phyloP scores from a whole-genome alignment of 2,113 vertebrate genomes.

The Hyperopisus bebe region DNA sequence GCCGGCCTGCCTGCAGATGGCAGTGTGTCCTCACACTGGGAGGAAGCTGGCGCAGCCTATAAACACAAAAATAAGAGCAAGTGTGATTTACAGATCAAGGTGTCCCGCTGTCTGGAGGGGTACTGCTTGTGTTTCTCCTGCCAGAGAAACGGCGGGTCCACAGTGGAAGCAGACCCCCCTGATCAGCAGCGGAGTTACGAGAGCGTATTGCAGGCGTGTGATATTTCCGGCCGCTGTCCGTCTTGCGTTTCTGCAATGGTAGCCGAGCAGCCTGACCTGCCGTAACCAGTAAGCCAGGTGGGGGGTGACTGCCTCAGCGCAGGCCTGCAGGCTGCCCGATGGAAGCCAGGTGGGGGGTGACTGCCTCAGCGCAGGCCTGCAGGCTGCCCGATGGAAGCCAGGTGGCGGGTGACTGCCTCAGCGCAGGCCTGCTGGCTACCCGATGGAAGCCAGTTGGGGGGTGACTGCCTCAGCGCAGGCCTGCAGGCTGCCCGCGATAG shows the following conservation, averaged over 20 bases:
- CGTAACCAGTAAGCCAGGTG: background rate
- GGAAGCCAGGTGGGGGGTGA: too few species aligned
- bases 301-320: too few species aligned
- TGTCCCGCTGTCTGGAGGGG: constrained; percentile 34
- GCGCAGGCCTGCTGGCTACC: too few species aligned
- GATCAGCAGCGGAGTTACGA: constrained; percentile 28
- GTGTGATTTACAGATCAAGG: constrained; percentile 38
- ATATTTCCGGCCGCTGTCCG: constrained; percentile 27
- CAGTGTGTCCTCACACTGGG: constrained; percentile 28
- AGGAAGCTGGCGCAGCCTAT: constrained; percentile 19
- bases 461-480: background rate
- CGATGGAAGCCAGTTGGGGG: too few species aligned
- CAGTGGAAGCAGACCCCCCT: constrained; percentile 30
- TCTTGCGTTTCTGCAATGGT: background rate
- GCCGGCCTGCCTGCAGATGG: constrained; percentile 27
- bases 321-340: too few species aligned
- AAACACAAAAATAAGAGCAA: constrained; percentile 39
- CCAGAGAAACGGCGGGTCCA: constrained; percentile 29
- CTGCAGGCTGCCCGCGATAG: background rate
- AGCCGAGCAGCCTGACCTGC: background rate
- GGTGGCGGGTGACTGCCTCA: too few species aligned
- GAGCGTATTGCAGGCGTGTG: constrained; percentile 26
- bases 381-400: too few species aligned
- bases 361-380: too few species aligned
- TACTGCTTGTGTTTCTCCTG: constrained; percentile 28